Evolutionary conservation across 2,113 vertebrate species (phyloP).

Genomic region (Atractosteus spatula): DNA sequence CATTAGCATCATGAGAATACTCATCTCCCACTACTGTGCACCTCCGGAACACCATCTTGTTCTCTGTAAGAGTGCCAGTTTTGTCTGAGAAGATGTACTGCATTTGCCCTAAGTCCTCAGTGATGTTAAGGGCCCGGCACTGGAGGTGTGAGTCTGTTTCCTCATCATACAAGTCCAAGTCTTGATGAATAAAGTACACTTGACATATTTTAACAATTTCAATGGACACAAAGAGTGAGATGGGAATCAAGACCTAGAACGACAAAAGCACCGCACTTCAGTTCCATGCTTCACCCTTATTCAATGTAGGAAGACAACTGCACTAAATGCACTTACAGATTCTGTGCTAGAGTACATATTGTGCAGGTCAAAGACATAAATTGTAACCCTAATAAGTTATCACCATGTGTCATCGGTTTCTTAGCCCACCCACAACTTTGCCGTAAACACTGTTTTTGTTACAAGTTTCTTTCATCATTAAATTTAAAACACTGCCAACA

Average conservation of each 20-base stretch:
- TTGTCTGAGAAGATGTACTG: constrained; percentile 98
- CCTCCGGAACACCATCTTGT: constrained; percentile 97
- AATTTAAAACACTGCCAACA: no score
- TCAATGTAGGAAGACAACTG: no score
- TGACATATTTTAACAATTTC: constrained; percentile 98
- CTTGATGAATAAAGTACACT: constrained; percentile 96
- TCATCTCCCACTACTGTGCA: constrained; percentile 93
- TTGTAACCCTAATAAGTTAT: no score
- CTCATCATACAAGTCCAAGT: constrained; percentile 89
- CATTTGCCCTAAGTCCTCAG: constrained; percentile 94
- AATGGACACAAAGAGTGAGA: constrained; percentile 96
- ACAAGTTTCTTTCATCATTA: no score
- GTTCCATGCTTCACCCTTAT: no score
- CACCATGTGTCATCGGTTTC: no score
- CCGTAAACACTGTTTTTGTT: no score
- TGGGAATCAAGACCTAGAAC: constrained; percentile 87
- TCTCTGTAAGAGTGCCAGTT: constrained; percentile 95
- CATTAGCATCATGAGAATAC: constrained; percentile 95
- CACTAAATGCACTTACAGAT: no score
- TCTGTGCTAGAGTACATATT: no score
- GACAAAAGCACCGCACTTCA: neutral
- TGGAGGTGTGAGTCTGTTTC: constrained; percentile 90
- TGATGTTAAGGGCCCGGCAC: constrained; percentile 94
- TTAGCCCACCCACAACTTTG: no score
- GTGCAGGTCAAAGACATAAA: no score